Evolutionary conservation across 2,797 vertebrate genomes (phyloP).

Genomic region (Ciconia nigra): DNA sequence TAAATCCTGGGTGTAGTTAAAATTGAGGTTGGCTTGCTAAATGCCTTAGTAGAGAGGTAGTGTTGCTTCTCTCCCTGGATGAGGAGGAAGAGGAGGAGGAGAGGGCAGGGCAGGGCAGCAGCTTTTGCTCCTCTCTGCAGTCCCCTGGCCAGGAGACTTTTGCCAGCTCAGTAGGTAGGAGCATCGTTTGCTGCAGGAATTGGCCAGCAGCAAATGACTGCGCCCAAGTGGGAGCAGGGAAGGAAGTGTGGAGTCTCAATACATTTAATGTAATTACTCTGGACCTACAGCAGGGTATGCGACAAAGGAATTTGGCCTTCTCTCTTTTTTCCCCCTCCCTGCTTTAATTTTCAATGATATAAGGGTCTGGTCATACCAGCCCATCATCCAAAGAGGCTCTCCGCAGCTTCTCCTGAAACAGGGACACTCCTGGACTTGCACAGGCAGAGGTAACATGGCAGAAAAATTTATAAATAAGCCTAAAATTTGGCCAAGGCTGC

Average conservation of each 20-base stretch:
- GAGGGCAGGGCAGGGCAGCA: not conserved
- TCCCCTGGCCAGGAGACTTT: not conserved
- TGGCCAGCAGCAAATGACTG: not conserved
- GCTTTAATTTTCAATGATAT: not conserved
- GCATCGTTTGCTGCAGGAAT: not conserved
- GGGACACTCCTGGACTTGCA: not conserved
- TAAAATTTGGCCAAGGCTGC: not conserved
- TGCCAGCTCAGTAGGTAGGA: not conserved
- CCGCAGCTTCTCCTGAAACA: not conserved
- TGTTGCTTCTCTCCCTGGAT: not conserved
- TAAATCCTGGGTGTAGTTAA: not conserved
- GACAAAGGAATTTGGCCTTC: not conserved
- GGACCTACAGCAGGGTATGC: not conserved
- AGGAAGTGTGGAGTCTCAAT: slow-evolving; percentile 20
- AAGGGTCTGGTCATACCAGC: not conserved
- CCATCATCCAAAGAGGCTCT: not conserved
- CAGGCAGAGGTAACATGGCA: not conserved
- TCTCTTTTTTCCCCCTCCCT: not conserved
- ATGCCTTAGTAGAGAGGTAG: not conserved
- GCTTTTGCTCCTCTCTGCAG: not conserved
- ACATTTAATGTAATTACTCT: slow-evolving; percentile 14
- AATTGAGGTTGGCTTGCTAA: not conserved
- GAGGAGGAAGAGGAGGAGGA: not conserved
- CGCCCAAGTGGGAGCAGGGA: not conserved
- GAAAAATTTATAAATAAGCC: not conserved